A percentile compares a stretch with the other conserved stretches of the same genome.
phyloP scores from a whole-genome alignment of 2,888 invertebrate genomes.

The Dolichopus griseipennis region DNA sequence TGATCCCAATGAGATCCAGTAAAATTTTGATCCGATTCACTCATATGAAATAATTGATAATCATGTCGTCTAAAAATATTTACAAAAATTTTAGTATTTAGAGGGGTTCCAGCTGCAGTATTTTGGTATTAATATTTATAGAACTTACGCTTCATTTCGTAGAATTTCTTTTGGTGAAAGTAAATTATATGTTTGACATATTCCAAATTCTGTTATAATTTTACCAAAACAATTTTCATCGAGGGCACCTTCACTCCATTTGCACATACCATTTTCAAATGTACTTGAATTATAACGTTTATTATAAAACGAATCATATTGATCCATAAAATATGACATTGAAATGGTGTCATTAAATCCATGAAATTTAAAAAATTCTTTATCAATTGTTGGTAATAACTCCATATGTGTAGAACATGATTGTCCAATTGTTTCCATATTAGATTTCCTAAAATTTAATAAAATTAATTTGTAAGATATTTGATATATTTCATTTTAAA shows the following conservation, averaged over 20 bases:
- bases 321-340: not conserved
- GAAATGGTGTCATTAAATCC: not conserved
- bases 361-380: not conserved
- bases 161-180: slow-evolving; percentile 53
- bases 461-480: too few species aligned
- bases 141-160: slow-evolving; percentile 31
- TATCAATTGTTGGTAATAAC: not conserved
- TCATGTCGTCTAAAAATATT: slow-evolving; percentile 25
- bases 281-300: not conserved
- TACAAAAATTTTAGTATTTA: too few species aligned
- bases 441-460: not conserved
- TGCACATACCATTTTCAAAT: slow-evolving; percentile 37
- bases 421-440: not conserved
- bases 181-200: slow-evolving; percentile 61
- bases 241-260: slow-evolving; percentile 48
- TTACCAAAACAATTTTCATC: slow-evolving; percentile 52
- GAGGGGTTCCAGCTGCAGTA: too few species aligned
- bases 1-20: slow-evolving; percentile 32
- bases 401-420: not conserved
- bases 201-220: slow-evolving; percentile 58
- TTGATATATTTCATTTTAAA: too few species aligned
- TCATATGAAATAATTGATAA: slow-evolving; percentile 18
- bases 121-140: not conserved
- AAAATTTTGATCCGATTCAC: slow-evolving; percentile 33
- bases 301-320: not conserved